Evolutionary conservation across 2,113 vertebrate species (phyloP), one percentile per base, ranked within the genome.

Genomic region (Ammodytes dubius): DNA sequence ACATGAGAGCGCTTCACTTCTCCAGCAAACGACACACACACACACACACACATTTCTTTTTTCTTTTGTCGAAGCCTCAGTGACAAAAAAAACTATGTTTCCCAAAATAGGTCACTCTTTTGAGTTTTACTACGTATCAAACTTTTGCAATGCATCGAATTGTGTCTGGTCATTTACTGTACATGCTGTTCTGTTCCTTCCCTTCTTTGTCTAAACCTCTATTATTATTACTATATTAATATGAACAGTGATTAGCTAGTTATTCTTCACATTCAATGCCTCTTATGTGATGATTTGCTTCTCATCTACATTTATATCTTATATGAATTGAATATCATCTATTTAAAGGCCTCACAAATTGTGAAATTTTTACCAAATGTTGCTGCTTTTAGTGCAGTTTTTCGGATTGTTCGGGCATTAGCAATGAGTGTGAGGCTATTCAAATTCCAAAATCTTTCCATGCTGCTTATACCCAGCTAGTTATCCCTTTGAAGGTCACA

Each of bases 91-190:
- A n/a, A 27, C 27, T 27, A 63, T 63, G 47, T 71, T 78, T 53
- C 58, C 63, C 7, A 58, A 52, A 64, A 65, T 80, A 73, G 42
- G 9, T 77, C 58, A 68, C n/a, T 43, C 37, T 47, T 70, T 27
- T 60, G 11, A 60, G 46, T 70, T 50, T 79, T 39, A 52, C 65
- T 74, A 70, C 15, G 7, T 42, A 70, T 12, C 35, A 65, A 15
- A 54, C 27, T 57, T 47, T 70, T 77, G 54, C 46, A 64, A 64
- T 11, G 17, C 27, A 13, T 46, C 11, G 7, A 13, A 60, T 39
- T 53, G 46, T 60, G n/a, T 60, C 3, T 42, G 50, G 17, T 37
- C 14, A 49, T 58, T 43, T 35, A 50, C 9, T 65, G 76, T 47
- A 71, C 12, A 64, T 19, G 40, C 17, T 68, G 40, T 19, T 74